phyloP scores from a whole-genome alignment of 2,113 vertebrate species.

The Crotalus viridis region DNA sequence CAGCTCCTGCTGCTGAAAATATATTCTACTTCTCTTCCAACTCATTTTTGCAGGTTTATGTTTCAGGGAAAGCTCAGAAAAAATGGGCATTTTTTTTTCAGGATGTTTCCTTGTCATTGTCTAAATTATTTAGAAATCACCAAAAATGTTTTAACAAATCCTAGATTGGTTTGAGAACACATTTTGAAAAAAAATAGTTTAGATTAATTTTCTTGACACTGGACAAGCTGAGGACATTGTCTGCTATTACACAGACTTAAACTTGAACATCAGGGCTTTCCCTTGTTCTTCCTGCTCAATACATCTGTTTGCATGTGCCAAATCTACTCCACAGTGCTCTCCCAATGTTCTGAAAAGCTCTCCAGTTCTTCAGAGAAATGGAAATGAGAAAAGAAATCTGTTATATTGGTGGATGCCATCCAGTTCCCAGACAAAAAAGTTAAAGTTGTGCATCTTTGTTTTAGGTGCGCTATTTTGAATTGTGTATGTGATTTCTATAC shows the following conservation, averaged over 20 bases:
- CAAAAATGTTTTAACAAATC: neutral
- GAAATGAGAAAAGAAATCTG: neutral
- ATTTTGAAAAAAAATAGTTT: neutral
- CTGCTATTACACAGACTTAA: neutral
- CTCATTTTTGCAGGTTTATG: neutral
- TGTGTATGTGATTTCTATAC: neutral
- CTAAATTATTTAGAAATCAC: neutral
- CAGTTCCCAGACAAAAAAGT: neutral
- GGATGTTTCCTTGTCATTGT: neutral
- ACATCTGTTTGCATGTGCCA: neutral
- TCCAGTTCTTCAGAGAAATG: neutral
- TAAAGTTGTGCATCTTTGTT: neutral
- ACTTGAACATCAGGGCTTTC: neutral
- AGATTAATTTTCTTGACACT: neutral
- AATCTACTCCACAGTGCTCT: neutral
- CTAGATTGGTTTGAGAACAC: neutral
- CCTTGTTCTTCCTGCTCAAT: neutral
- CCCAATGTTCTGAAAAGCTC: neutral
- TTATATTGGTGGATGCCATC: neutral
- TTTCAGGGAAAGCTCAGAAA: neutral
- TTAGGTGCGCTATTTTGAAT: neutral
- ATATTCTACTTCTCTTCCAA: neutral
- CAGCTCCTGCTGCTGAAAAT: neutral
- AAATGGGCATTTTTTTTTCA: neutral
- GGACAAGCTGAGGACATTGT: neutral